phyloP scores from a whole-genome alignment of 2,888 invertebrate genomes.

The Ptychoptera albimana region DNA sequence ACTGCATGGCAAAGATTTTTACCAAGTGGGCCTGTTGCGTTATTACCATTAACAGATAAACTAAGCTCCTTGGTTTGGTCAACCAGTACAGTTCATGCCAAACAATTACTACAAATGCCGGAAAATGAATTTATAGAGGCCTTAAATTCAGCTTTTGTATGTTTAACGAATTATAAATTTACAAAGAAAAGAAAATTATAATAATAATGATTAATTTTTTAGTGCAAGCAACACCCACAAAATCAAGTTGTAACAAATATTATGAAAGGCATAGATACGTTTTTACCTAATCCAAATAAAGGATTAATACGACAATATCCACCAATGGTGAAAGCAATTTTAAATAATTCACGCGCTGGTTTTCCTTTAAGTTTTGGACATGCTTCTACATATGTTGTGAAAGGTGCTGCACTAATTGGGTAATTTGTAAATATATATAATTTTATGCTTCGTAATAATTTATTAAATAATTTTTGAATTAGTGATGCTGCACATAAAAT shows the following conservation, averaged over 20 bases:
- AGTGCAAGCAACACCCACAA: constrained; percentile 23
- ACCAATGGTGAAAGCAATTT: constrained; percentile 20
- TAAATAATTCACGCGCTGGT: constrained; percentile 45
- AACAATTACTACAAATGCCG: constrained; percentile 48
- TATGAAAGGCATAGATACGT: constrained; percentile 35
- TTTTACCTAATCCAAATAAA: constrained; percentile 25
- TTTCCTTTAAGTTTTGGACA: constrained; percentile 91
- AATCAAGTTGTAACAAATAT: constrained; percentile 21
- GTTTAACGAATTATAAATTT: constrained; percentile 17
- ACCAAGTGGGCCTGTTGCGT: constrained; percentile 80
- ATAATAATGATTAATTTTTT: too few species aligned
- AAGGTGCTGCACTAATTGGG: constrained; percentile 77
- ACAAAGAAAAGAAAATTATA: too few species aligned
- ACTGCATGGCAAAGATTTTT: constrained; percentile 95
- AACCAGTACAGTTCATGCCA: constrained; percentile 57
- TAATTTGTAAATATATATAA: constrained; percentile 25
- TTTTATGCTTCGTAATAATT: background rate
- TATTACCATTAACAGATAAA: constrained; percentile 66
- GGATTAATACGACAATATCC: constrained; percentile 26
- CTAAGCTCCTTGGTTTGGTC: constrained; percentile 92
- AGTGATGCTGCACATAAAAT: constrained; percentile 82
- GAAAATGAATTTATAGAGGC: constrained; percentile 75
- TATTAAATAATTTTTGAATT: constrained; percentile 2
- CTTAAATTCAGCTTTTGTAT: constrained; percentile 72
- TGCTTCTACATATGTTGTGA: constrained; percentile 67